Conservation (phyloP, 2,888 invertebrate species). For the Orthonevra nobilis region DNA sequence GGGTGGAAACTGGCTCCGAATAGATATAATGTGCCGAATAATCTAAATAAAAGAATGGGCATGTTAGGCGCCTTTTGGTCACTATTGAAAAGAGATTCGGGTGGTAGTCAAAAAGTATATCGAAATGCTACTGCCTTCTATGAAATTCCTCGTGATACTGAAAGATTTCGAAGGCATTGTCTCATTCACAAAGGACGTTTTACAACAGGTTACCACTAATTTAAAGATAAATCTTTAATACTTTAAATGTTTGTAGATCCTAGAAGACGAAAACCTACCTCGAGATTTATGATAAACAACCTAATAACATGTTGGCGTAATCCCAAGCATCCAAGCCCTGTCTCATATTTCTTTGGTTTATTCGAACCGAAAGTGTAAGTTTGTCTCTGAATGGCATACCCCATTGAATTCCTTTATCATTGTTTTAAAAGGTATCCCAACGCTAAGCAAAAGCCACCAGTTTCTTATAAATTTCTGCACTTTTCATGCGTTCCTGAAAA, state of each 20-base stretch:
- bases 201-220: slow-evolving; percentile 72
- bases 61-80: slow-evolving; percentile 73
- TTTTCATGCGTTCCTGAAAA: slow-evolving; percentile 73
- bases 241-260: slow-evolving; percentile 73
- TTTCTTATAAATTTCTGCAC: slow-evolving; percentile 72
- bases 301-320: slow-evolving; percentile 72
- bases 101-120: background rate
- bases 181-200: slow-evolving; percentile 74
- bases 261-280: slow-evolving; percentile 72
- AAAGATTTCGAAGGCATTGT: slow-evolving; percentile 69
- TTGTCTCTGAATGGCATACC: no score
- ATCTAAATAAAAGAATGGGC: slow-evolving; percentile 60
- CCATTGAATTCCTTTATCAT: no score
- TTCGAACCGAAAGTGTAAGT: background rate
- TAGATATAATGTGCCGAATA: slow-evolving; percentile 72
- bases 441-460: background rate
- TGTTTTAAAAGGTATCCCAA: slow-evolving; percentile 34
- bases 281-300: slow-evolving; percentile 73
- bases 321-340: slow-evolving; percentile 74
- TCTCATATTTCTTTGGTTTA: slow-evolving; percentile 68
- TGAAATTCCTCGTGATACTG: slow-evolving; percentile 48
- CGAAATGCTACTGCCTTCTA: slow-evolving; percentile 38
- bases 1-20: slow-evolving; percentile 75
- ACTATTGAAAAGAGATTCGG: slow-evolving; percentile 57
- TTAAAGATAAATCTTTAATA: no score